Percentiles rank a stretch among this genome's conserved stretches.
Evolutionary conservation across 1,140 invertebrate genomes (phyloP).

Genomic region (Halictus rubicundus): DNA sequence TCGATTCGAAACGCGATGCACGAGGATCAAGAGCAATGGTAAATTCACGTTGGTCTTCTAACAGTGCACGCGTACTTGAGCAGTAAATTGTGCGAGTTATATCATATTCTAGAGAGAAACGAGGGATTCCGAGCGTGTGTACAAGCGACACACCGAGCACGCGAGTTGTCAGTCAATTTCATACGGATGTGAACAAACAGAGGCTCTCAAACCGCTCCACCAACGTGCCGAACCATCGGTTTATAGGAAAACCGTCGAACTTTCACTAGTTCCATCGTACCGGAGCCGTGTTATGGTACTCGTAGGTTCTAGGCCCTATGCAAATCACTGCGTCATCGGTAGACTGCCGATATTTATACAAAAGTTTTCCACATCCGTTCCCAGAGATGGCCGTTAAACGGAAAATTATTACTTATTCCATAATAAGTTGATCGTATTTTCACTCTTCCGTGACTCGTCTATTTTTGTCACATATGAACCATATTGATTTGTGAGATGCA

Average conservation of each 20-base stretch:
- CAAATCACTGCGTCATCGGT: no score
- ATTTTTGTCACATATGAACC: no score
- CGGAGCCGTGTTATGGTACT: no score
- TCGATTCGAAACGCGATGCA: conserved; percentile 14
- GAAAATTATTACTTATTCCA: no score
- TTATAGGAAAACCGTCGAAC: conserved; percentile 4
- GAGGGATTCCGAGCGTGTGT: not conserved
- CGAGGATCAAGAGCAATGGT: conserved; percentile 44
- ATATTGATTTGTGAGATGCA: no score
- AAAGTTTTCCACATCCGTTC: no score
- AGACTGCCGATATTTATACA: no score
- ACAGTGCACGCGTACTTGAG: conserved; percentile 15
- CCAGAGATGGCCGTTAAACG: no score
- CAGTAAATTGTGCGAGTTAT: conserved; percentile 39
- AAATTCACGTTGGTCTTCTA: conserved; percentile 28
- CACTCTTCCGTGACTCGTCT: no score
- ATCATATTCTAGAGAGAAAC: conserved; percentile 17
- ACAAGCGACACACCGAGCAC: not conserved
- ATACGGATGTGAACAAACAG: conserved; percentile 72
- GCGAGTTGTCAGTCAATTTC: conserved; percentile 70
- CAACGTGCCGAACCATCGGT: conserved; percentile 29
- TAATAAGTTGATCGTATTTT: no score
- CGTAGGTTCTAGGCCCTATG: no score
- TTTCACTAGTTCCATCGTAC: not conserved
- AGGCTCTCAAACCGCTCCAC: conserved; percentile 52